Evolutionary conservation across 2,797 vertebrate species (phyloP), one percentile per base, ranked within the genome.

Genomic region (Pangasius djambal): DNA sequence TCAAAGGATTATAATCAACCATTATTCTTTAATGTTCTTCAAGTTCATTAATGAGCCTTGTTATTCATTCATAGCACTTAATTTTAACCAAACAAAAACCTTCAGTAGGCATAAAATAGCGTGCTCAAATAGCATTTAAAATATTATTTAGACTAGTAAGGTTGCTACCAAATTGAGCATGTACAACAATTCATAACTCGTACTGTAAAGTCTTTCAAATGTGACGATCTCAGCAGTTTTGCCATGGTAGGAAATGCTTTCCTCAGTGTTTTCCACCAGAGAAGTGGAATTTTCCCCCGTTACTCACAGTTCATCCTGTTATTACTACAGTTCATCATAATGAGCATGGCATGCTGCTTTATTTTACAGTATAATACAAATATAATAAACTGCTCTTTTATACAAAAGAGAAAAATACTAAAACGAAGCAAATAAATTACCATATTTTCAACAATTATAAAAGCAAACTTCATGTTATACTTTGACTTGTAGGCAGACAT

Each of bases 221-320:
- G 5, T 70, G 83, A 70, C 1, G 2, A 10, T 13, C n/a, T 85
- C 83, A 70, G 83, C 83, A 85, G 65, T 70, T 85, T 85, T 85
- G n/a, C 63, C 18, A 37, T 15, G 48, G 55, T 85, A 3, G n/a
- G 44, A 85, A 85, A 52, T 85, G 83, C 48, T 85, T 85, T 69
- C 83, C 83, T 85, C 48, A 15, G 61, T 85, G 48, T 70, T 70
- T 85, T 85, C 28, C 65, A 70, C 65, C 6, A 70, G 40, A 25
- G 16, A 85, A 85, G 48, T 52, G n/a, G 10, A 70, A 34, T 85
- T 70, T 55, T 50, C 7, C 63, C 10, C 20, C 0, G 6, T 85
- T 55, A 55, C 83, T 85, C n/a, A 7, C 44, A 70, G 48, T 70
- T 85, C 31, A 85, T 85, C 22, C 65, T 85, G 63, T 84, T 50